Evolutionary conservation across 2,888 invertebrate genomes (phyloP), one percentile per base, ranked within the genome.

Genomic region (Lampropteryx suffumata): DNA sequence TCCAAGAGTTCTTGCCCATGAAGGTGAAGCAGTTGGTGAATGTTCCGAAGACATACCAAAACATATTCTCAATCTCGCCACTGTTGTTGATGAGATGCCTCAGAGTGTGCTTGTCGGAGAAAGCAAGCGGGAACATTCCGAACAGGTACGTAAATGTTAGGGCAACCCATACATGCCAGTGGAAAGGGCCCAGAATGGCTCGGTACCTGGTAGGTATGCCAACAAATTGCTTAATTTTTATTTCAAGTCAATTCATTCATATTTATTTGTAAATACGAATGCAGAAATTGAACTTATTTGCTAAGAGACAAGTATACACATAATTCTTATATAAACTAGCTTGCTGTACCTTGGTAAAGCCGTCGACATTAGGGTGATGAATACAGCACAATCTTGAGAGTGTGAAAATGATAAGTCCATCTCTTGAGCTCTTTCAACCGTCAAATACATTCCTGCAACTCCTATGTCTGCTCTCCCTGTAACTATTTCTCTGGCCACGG

Each of bases 11-110:
- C 68, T 91, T 91, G 0, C 94, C 94, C 30, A 89, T 79, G 66
- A 94, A 94, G 0, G 94, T 94, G 65, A 96, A 95, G 62, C 94
- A 94, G 69, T 96, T 96, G 0, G 96, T 96, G 69, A 96, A 96
- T 33, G 95, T 96, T 3, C 96, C 95, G 66, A 95, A 96, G 45
- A 96, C 95, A 70, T 95, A 95, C 96, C 96, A 96, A 75, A 96
- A 96, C 95, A 96, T 95, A 65, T 95, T 94, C 79, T 95, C 95
- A 28, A 95, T 86, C 84, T 95, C 94, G 40, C 93, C 93, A 50
- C 94, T 94, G 61, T 94, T 92, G 30, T 93, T 90, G 21, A 95
- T 64, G 24, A 96, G 81, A 68, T 94, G 94, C 6, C 82, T 88
- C 11, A 95, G 73, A 0, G 94, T 92, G 50, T 94, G 92, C 62